These are phyloP conservation scores for Pachyrhynchus sulphureomaculatus DNA, from an alignment of 1,140 invertebrate genomes.

Conservation along the genomic window DNA sequence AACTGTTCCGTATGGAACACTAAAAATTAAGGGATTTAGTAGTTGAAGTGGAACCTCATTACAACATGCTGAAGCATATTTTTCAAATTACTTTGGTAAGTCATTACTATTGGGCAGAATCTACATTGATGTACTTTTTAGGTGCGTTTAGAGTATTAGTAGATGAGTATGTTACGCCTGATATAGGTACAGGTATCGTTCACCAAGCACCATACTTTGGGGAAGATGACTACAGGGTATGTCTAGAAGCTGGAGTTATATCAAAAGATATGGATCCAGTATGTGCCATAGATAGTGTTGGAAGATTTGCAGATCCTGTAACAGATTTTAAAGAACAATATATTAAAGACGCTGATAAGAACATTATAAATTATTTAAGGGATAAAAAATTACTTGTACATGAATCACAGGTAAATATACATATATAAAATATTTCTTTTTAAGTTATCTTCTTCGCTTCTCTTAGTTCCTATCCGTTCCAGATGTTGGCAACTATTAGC, in stretches of 20 bases:
- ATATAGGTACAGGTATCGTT: slow-evolving; percentile 97
- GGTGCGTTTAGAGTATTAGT: slow-evolving; percentile 85
- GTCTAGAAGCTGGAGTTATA: slow-evolving; percentile 80
- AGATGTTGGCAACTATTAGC: too few species aligned
- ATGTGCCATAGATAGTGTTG: slow-evolving; percentile 93
- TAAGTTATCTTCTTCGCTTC: too few species aligned
- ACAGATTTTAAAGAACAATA: slow-evolving; percentile 87
- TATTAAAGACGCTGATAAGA: slow-evolving; percentile 87
- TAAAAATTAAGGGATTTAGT: too few species aligned
- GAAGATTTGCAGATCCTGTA: slow-evolving; percentile 83
- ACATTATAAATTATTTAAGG: slow-evolving; percentile 88
- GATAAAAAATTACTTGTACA: slow-evolving; percentile 73
- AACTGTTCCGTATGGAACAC: too few species aligned
- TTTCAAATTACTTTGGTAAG: too few species aligned
- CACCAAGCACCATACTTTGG: slow-evolving; percentile 99
- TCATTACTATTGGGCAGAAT: too few species aligned
- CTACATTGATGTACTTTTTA: too few species aligned
- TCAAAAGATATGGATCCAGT: slow-evolving; percentile 81
- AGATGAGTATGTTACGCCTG: slow-evolving; percentile 93
- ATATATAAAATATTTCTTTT: too few species aligned
- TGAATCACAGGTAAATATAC: slow-evolving; percentile 59
- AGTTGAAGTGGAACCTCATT: too few species aligned
- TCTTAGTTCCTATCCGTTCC: too few species aligned
- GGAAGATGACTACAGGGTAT: slow-evolving; percentile 93
- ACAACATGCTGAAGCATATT: too few species aligned